These are phyloP conservation scores for Crossocerus cetratus DNA, from an alignment of 2,888 invertebrate genomes.

Conservation along the genomic window DNA sequence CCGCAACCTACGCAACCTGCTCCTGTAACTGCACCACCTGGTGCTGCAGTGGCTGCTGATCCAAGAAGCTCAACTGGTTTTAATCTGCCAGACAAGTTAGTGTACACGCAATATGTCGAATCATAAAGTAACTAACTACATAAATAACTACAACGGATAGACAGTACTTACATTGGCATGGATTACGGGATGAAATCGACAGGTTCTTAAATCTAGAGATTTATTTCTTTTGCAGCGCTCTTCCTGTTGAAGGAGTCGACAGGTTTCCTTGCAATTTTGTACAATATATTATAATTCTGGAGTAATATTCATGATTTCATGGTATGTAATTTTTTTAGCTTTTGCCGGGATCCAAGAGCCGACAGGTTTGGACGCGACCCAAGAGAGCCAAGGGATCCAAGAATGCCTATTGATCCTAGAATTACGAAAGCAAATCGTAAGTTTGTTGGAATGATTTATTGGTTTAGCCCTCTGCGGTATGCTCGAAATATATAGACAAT, in stretches of 20 bases:
- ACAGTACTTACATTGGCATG: conserved; percentile 34
- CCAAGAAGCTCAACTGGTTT: conserved; percentile 68
- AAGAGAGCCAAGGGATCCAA: conserved; percentile 77
- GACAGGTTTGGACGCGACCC: conserved; percentile 74
- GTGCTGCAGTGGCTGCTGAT: conserved; percentile 58
- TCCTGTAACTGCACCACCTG: conserved; percentile 57
- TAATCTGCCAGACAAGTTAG: conserved; percentile 70
- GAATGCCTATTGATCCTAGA: conserved; percentile 84
- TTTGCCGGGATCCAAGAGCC: conserved; percentile 72
- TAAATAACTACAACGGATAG: conserved; percentile 9
- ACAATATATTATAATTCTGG: conserved; percentile 18
- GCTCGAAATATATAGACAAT: neutral
- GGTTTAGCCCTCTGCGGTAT: neutral
- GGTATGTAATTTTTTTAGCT: conserved; percentile 56
- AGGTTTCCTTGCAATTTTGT: conserved; percentile 65
- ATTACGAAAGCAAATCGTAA: conserved; percentile 78
- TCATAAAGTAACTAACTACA: neutral
- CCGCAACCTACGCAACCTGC: conserved; percentile 71
- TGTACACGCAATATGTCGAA: conserved; percentile 23
- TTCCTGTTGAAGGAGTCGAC: conserved; percentile 75
- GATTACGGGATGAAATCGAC: no score
- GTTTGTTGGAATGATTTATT: conserved; percentile 39
- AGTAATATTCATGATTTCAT: conserved; percentile 25
- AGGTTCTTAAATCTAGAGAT: no score
- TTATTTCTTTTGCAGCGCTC: conserved; percentile 67